Conservation (phyloP, 2,113 vertebrate species). For the Bostrychus sinensis region DNA sequence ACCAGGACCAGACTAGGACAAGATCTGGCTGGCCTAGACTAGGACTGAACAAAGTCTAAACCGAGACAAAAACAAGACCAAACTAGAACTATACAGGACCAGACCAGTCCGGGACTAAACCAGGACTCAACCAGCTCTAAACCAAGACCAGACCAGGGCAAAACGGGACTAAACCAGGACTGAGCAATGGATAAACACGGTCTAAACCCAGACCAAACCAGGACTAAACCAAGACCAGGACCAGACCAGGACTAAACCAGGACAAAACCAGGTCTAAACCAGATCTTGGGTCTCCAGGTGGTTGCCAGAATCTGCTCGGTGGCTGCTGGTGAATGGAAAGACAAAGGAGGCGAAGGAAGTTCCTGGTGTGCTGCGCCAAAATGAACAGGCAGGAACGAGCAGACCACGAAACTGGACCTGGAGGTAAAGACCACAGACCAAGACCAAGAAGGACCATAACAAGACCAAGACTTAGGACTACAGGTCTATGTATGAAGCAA, state of each 20-base stretch:
- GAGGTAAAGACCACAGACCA: constrained; percentile 42
- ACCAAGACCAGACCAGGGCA: neutral
- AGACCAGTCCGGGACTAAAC: neutral
- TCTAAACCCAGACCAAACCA: neutral
- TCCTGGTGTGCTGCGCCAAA: constrained; percentile 59
- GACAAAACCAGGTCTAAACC: neutral
- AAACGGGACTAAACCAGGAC: neutral
- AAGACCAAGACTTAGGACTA: too few relatives aligned
- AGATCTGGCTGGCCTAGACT: neutral
- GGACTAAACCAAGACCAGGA: neutral
- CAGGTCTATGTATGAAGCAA: too few relatives aligned
- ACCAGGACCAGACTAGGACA: neutral
- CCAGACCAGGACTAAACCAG: neutral
- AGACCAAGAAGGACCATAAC: too few relatives aligned
- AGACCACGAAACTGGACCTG: constrained; percentile 29
- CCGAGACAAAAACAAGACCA: neutral
- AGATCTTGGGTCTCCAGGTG: constrained; percentile 49
- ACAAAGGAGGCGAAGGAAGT: constrained; percentile 53
- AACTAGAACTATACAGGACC: neutral
- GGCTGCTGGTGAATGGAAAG: constrained; percentile 66
- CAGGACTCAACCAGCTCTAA: neutral
- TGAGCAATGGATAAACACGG: neutral
- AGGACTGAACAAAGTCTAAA: neutral
- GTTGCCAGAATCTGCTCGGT: constrained; percentile 74
- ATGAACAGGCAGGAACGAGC: constrained; percentile 51